Base-by-base conservation (phyloP, 1,140 invertebrate species). In the Solenopsis fugax region DNA sequence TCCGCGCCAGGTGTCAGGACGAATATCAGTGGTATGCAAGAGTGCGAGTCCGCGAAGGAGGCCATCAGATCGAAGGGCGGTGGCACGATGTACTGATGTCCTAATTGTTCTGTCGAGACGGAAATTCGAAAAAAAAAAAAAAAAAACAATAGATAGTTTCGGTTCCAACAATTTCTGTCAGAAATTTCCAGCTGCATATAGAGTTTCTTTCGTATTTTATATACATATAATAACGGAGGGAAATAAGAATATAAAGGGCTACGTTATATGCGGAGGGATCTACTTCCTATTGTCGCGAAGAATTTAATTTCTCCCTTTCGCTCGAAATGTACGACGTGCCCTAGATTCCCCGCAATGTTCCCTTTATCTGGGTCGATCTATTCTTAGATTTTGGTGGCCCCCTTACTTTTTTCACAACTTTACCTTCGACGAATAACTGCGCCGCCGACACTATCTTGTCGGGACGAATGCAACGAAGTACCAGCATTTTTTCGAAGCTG, bases 1-100 rank as follows among this genome's bases (percentile, higher is more conserved):
- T 99, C 98, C 13, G 98, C 97, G 10, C 98, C 98, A 13, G 98
- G 98, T 2, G 98, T 99, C 13, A 99, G 94, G 12, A 99, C 97
- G 94, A 99, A 99, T 89, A 99, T 97, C 10, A 99, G 94, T 0
- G 98, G 98, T 24, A 98, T 97, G 88, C 96, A 97, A 92, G 97
- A 97, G 87, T 97, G 96, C 0, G 98, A 99, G 92, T 99, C 98
- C 0, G 95, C 95, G 93, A 97, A 99, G 0, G 98, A 98, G 5
- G 97, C 97, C 1, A 96, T 94, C 90, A 99, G 96, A 95, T 99
- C 98, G 91, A 98, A 98, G n/a, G 98, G 97, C 0, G 98, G 98
- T 0, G 97, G 97, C 93, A 99, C 98, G 37, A 98, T 97, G 95
- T 97, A 99, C 89, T 97, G 96, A 78, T 95, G 96, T 9, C 98